These are phyloP conservation scores for Catharus bicknelli DNA, from an alignment of 2,113 vertebrate genomes.

Conservation along the genomic window DNA sequence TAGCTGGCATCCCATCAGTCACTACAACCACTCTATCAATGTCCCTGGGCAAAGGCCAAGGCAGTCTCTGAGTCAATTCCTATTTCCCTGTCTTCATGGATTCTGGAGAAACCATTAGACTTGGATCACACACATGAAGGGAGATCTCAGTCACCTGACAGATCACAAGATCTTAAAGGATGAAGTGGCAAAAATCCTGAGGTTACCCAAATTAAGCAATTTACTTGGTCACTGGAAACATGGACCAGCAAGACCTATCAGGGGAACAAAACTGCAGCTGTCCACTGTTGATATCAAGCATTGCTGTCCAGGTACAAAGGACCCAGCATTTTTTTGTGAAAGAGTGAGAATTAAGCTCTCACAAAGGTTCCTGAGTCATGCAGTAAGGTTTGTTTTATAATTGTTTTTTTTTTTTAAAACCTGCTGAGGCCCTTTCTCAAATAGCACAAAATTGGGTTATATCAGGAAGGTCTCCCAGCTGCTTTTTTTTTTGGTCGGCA, in stretches of 20 bases:
- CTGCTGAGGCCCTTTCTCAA: neutral
- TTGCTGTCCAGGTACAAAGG: neutral
- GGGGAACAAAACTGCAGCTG: neutral
- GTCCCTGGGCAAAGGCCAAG: neutral
- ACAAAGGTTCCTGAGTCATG: fast-evolving
- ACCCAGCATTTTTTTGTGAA: fast-evolving
- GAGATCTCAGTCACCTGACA: neutral
- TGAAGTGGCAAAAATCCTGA: neutral
- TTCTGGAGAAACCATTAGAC: neutral
- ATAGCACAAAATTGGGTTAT: neutral
- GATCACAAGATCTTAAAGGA: neutral
- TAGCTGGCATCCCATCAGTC: neutral
- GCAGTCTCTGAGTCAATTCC: neutral
- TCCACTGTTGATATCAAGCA: neutral
- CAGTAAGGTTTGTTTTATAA: neutral
- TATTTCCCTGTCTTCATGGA: neutral
- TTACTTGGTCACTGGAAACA: neutral
- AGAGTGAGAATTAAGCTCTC: neutral
- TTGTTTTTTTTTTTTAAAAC: neutral
- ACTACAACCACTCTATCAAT: neutral
- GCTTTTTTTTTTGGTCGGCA: neutral
- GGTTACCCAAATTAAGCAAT: neutral
- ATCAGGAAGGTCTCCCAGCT: neutral
- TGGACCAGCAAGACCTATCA: neutral
- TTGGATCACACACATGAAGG: fast-evolving